Evolutionary conservation across 2,113 vertebrate genomes (phyloP).

Genomic region (Vidua macroura): DNA sequence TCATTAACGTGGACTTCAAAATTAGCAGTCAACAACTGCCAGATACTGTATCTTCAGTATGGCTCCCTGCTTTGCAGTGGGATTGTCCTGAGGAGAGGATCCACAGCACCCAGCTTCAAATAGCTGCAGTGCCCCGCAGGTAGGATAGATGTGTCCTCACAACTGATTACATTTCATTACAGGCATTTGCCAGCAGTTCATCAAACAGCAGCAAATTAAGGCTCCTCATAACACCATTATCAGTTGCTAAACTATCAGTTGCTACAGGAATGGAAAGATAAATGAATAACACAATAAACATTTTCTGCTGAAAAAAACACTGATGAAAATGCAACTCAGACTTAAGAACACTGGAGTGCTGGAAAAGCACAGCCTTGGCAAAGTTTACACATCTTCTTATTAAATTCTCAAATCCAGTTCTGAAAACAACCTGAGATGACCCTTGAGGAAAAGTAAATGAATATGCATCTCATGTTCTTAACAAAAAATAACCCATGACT

Average conservation of each 20-base stretch:
- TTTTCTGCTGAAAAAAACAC: neutral
- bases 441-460: neutral
- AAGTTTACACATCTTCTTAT: neutral
- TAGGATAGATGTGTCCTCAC: rapidly evolving
- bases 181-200: rapidly evolving
- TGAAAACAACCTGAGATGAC: neutral
- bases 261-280: neutral
- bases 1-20: neutral
- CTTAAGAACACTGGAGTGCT: neutral
- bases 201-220: neutral
- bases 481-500: neutral
- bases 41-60: rapidly evolving
- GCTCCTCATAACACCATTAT: neutral
- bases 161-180: neutral
- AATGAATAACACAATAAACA: neutral
- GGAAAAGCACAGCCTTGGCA: neutral
- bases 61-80: neutral
- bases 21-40: neutral
- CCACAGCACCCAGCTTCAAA: neutral
- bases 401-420: neutral
- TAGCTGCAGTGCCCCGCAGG: rapidly evolving
- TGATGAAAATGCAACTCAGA: neutral
- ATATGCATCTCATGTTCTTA: neutral
- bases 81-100: neutral
- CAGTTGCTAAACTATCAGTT: neutral